Percentiles rank a stretch among this genome's conserved stretches.
Evolutionary conservation across 2,888 invertebrate species (phyloP).

Genomic region (Patella caerulea): DNA sequence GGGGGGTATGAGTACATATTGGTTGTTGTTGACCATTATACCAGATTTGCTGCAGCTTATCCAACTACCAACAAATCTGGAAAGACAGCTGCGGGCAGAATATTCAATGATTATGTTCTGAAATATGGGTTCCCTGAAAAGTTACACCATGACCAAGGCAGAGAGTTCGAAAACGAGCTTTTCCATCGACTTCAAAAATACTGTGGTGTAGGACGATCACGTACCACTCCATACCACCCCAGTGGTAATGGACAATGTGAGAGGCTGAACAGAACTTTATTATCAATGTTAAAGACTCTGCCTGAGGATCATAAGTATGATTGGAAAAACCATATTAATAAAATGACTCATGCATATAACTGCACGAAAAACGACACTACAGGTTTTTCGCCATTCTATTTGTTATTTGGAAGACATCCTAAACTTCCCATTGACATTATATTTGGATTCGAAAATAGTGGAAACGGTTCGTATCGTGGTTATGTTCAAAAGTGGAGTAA

Average conservation of each 20-base stretch:
- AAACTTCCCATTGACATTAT: neutral
- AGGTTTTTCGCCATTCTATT: too few relatives aligned
- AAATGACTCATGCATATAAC: neutral
- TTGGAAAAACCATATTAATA: neutral
- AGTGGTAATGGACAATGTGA: neutral
- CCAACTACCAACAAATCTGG: conserved; percentile 19
- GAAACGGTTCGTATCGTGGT: neutral
- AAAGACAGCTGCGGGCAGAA: neutral
- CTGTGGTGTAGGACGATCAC: too few relatives aligned
- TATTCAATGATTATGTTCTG: too few relatives aligned
- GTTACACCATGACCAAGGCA: too few relatives aligned
- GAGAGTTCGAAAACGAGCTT: too few relatives aligned
- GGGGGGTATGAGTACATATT: conserved; percentile 24
- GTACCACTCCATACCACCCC: too few relatives aligned
- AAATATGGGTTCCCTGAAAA: too few relatives aligned
- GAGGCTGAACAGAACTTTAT: conserved; percentile 1
- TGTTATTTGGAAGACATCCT: neutral
- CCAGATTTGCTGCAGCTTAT: conserved; percentile 21
- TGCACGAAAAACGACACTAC: neutral
- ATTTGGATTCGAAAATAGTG: neutral
- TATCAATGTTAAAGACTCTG: neutral
- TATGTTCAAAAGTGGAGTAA: neutral
- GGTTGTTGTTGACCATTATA: conserved; percentile 24
- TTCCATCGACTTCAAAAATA: too few relatives aligned
- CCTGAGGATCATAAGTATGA: neutral